These are phyloP conservation scores for Datnioides undecimradiatus DNA, from an alignment of 2,113 vertebrate genomes.

Conservation along the genomic window DNA sequence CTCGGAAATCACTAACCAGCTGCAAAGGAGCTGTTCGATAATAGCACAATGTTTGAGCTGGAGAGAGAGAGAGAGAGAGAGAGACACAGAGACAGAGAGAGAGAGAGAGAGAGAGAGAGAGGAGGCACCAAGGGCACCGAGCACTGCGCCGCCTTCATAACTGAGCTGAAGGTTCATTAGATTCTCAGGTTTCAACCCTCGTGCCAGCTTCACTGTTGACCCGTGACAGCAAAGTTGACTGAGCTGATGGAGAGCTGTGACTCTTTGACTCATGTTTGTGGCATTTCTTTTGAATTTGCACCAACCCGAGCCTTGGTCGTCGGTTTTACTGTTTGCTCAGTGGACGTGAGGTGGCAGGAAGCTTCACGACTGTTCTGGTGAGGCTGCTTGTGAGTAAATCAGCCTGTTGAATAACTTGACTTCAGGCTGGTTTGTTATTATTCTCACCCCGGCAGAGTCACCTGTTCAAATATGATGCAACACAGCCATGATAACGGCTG, in stretches of 20 bases:
- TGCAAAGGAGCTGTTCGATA: constrained; percentile 46
- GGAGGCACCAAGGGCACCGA: constrained; percentile 66
- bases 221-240: constrained; percentile 18
- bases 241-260: not conserved
- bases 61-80: constrained; percentile 1
- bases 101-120: constrained; percentile 3
- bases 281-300: not conserved
- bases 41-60: constrained; percentile 48
- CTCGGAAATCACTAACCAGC: constrained; percentile 78
- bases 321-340: not conserved
- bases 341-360: not conserved
- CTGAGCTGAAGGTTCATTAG: constrained; percentile 48
- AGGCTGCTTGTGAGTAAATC: not conserved
- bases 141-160: constrained; percentile 38
- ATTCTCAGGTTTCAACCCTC: constrained; percentile 66
- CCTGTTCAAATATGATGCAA: not conserved
- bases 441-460: not conserved
- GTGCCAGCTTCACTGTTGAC: constrained; percentile 42
- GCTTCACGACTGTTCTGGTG: not conserved
- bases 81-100: no score
- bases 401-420: not conserved
- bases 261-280: not conserved
- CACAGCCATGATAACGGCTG: not conserved
- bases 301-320: not conserved
- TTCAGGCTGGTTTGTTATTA: not conserved